Percentiles rank a stretch among this genome's conserved stretches.
Evolutionary conservation across 2,797 vertebrate genomes (phyloP).

Genomic region (Sebastes alutus): DNA sequence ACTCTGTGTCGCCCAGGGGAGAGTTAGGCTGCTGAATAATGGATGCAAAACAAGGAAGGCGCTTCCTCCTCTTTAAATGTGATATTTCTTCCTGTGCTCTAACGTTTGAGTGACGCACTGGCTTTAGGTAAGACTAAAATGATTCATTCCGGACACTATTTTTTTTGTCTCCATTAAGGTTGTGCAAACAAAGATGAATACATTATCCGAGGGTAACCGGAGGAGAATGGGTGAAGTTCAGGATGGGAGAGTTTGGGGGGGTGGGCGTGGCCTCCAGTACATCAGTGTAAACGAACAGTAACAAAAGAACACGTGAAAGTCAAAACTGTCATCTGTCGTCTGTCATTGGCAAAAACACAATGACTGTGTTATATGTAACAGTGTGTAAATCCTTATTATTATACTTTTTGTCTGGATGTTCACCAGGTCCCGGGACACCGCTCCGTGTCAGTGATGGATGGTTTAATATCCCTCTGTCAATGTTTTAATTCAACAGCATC

Average conservation of each 20-base stretch:
- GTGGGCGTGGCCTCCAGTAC: not conserved
- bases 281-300: not conserved
- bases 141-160: not conserved
- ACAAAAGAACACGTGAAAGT: not conserved
- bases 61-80: slow-evolving; percentile 34
- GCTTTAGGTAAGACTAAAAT: not conserved
- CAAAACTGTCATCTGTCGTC: not conserved
- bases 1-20: slow-evolving; percentile 51
- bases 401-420: not conserved
- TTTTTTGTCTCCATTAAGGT: not conserved
- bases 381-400: not conserved
- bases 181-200: not conserved
- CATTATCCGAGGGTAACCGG: not conserved
- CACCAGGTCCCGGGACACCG: not conserved
- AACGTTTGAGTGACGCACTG: slow-evolving; percentile 5
- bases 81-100: slow-evolving; percentile 34
- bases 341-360: not conserved
- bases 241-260: not conserved
- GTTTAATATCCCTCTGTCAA: not conserved
- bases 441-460: not conserved
- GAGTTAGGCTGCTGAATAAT: slow-evolving; percentile 68
- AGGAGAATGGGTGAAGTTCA: not conserved
- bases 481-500: not conserved
- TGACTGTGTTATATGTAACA: not conserved
- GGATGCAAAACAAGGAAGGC: slow-evolving; percentile 63